Evolutionary conservation across 1,140 invertebrate species (phyloP).

Genomic region (Drosophila tani): DNA sequence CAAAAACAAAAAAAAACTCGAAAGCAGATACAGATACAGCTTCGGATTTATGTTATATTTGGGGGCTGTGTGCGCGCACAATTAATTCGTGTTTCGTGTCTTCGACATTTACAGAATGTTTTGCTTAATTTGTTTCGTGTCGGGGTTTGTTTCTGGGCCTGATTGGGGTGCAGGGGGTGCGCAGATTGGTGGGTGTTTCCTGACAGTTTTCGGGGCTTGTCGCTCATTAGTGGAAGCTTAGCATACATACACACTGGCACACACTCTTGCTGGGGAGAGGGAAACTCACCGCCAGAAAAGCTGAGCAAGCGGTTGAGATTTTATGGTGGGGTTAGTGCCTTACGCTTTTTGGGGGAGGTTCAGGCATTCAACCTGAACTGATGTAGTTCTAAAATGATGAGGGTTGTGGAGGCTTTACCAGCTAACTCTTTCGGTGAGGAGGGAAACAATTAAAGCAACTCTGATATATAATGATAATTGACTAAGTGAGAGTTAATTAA

Average conservation of each 20-base stretch:
- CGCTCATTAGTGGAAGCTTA: constrained; percentile 78
- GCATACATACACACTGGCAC: constrained; percentile 9
- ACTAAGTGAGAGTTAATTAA: too few relatives aligned
- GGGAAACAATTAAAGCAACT: too few relatives aligned
- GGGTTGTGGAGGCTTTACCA: constrained; percentile 7
- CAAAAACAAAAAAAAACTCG: constrained; percentile 12
- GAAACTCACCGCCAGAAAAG: constrained; percentile 38
- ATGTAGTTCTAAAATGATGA: constrained; percentile 11
- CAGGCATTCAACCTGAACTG: constrained; percentile 4
- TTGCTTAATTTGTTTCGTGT: constrained; percentile 78
- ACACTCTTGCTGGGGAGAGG: constrained; percentile 4
- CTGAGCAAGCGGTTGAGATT: constrained; percentile 35
- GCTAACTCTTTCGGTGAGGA: not conserved
- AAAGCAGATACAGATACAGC: not conserved
- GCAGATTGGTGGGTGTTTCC: constrained; percentile 68
- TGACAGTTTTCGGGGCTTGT: constrained; percentile 80
- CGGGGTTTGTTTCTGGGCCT: constrained; percentile 2
- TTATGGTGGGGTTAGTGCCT: not conserved
- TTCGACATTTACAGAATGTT: constrained; percentile 83
- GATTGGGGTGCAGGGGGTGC: constrained; percentile 4
- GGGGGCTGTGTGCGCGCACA: constrained; percentile 38
- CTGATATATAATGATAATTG: not conserved
- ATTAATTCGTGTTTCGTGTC: constrained; percentile 73
- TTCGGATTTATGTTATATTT: constrained; percentile 26
- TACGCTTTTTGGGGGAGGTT: constrained; percentile 6